Percentiles rank a stretch among this genome's conserved stretches.
phyloP scores from a whole-genome alignment of 2,113 vertebrate species.

The Cariama cristata region DNA sequence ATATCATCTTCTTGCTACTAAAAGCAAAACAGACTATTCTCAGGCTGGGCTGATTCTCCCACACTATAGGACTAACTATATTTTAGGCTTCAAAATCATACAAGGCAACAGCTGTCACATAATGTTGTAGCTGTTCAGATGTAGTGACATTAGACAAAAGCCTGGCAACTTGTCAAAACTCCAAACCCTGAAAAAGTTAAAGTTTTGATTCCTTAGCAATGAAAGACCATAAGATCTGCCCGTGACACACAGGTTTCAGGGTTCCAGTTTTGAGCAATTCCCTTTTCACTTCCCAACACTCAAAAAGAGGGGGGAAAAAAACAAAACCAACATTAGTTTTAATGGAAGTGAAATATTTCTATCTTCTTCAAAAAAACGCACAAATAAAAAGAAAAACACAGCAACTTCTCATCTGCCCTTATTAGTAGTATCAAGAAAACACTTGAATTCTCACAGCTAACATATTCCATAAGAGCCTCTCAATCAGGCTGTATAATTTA shows the following conservation, averaged over 20 bases:
- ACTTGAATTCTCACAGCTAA: background rate
- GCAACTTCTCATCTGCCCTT: background rate
- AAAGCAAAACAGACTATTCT: background rate
- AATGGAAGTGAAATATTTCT: background rate
- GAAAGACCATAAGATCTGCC: background rate
- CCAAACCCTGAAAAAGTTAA: background rate
- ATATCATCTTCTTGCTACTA: rapidly evolving
- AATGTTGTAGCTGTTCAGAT: background rate
- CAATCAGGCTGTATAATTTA: background rate
- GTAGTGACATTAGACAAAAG: background rate
- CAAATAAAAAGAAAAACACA: background rate
- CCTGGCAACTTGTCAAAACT: background rate
- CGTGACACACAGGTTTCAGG: background rate
- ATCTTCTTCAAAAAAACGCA: background rate
- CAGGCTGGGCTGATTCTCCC: background rate
- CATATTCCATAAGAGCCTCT: background rate
- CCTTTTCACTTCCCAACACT: background rate
- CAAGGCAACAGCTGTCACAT: background rate
- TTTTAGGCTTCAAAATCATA: background rate
- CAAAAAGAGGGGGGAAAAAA: background rate
- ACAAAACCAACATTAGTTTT: background rate
- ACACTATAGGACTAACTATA: background rate
- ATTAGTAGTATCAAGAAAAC: background rate
- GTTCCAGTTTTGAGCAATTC: background rate
- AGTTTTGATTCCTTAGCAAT: background rate